Evolutionary conservation across 1,140 invertebrate species (phyloP), one percentile per base, ranked within the genome.

Genomic region (Himalopsyche phryganea): DNA sequence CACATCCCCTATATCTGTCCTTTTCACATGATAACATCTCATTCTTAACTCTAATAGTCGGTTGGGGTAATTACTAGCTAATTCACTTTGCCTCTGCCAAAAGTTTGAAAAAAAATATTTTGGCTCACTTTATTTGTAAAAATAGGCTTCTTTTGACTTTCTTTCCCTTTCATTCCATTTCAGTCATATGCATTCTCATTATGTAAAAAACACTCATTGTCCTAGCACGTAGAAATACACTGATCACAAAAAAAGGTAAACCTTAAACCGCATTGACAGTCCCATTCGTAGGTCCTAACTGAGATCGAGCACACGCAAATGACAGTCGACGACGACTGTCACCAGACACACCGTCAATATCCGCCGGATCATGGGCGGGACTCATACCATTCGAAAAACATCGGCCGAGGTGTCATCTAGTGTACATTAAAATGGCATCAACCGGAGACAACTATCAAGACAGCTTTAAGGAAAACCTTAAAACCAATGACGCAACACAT

Each of bases 401-500:
- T 51, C 18, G 33, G 35, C 13, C 13, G 19, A 23, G 32, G 17
- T 40, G 28, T 46, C 54, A 44, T 50, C 42, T 44, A 42, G 49
- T 48, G 40, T 50, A 50, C 56, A 51, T 50, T 41, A 38, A 41
- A 49, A 53, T 60, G 58, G 58, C 58, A 49, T 47, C 44, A 44
- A 53, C 50, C 58, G 38, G 20, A 14, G 11, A 18, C 13, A 45
- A 33, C 20, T 28, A 28, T 13, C 50, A 14, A 28, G 11, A 50
- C 54, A 53, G 54, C 54, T 53, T 48, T 44, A 44, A 47, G 51
- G 20, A 47, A 53, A 48, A 61, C 59, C 59, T 58, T 57, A 32
- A 52, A 56, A 58, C 58, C 60, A 70, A 68, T 17, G 71, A 75
- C 70, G 71, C 74, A 74, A 69, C 76, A 73, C 71, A 74, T 76